Conservation (phyloP, 2,888 invertebrate genomes). For the Drosophila meridionalis region DNA sequence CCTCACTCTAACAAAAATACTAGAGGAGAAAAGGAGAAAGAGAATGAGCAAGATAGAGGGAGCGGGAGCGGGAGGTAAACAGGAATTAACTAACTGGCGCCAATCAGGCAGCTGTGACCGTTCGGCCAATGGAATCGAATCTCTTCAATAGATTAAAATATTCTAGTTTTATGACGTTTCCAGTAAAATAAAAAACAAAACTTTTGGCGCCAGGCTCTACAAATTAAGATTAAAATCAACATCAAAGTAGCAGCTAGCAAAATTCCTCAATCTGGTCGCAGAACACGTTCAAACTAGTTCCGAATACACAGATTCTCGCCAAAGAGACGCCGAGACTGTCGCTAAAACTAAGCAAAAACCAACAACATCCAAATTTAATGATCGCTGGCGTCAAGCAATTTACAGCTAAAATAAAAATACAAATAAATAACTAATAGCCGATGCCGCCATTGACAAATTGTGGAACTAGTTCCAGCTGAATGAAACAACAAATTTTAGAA, state of each 20-base stretch:
- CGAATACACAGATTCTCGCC: constrained; percentile 18
- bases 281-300: constrained; percentile 44
- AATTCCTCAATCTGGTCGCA: constrained; percentile 50
- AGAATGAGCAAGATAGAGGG: background rate
- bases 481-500: background rate
- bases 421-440: constrained; percentile 63
- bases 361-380: constrained; percentile 41
- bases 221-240: constrained; percentile 78
- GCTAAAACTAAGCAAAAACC: constrained; percentile 23
- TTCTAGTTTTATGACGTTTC: constrained; percentile 60
- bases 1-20: background rate
- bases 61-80: background rate
- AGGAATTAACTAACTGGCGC: constrained; percentile 30
- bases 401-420: constrained; percentile 66
- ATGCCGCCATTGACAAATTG: constrained; percentile 55
- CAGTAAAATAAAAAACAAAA: constrained; percentile 33
- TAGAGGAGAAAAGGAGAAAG: background rate
- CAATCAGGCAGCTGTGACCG: constrained; percentile 42
- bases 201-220: constrained; percentile 73
- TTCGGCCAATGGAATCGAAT: constrained; percentile 44
- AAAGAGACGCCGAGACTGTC: constrained; percentile 33
- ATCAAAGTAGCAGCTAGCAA: constrained; percentile 49
- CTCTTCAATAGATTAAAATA: constrained; percentile 50
- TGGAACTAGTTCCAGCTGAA: constrained; percentile 46
- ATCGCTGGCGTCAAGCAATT: constrained; percentile 75